phyloP scores from a whole-genome alignment of 2,113 vertebrate species.

The Neomonachus schauinslandi region DNA sequence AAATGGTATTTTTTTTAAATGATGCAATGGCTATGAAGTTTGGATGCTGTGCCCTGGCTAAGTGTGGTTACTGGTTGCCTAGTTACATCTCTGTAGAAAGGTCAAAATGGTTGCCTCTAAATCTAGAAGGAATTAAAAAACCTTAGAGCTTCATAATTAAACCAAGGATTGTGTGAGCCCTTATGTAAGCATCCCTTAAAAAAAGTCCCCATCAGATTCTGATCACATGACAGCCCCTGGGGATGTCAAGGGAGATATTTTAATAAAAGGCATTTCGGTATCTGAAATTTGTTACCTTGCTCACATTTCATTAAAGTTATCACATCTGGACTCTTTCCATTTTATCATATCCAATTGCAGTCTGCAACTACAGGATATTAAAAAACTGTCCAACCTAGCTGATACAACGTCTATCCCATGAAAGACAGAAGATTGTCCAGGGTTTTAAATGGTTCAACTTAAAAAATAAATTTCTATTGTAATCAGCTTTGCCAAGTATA shows the following conservation, averaged over 20 bases:
- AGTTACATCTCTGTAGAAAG: conserved; percentile 70
- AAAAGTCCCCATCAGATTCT: neutral
- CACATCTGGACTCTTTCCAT: neutral
- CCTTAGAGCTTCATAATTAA: conserved; percentile 57
- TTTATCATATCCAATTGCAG: conserved; percentile 1
- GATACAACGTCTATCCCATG: neutral
- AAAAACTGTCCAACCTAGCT: neutral
- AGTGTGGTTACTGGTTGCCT: conserved; percentile 61
- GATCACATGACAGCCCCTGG: neutral
- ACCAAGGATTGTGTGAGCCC: neutral
- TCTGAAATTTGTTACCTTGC: conserved; percentile 3
- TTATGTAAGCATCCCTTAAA: neutral
- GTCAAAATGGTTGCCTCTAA: conserved; percentile 65
- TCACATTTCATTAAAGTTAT: conserved; percentile 50
- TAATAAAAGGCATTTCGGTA: conserved; percentile 55
- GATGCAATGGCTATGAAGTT: conserved; percentile 18
- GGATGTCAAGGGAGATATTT: neutral
- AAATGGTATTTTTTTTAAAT: conserved; percentile 46
- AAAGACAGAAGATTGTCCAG: neutral
- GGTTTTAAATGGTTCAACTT: conserved; percentile 17
- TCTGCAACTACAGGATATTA: neutral
- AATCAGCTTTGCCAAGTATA: neutral
- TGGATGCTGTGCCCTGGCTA: conserved; percentile 20
- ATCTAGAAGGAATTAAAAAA: conserved; percentile 60
- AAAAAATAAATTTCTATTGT: neutral